phyloP scores from a whole-genome alignment of 2,113 vertebrate genomes.

The Litocranius walleri region DNA sequence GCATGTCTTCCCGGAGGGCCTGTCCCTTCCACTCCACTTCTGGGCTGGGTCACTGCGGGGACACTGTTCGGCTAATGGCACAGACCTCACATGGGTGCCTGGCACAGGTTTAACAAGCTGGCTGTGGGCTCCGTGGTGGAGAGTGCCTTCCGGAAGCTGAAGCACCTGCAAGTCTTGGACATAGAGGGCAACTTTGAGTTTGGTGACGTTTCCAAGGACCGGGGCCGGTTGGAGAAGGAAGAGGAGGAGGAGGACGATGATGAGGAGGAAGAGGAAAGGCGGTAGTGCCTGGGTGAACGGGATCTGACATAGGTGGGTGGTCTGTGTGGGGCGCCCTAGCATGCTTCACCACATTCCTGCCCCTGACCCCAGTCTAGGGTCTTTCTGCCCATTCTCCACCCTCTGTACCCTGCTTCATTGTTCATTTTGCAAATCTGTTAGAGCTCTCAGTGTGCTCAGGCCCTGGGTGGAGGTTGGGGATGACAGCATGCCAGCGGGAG shows the following conservation, averaged over 20 bases:
- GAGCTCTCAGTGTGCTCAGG: background rate
- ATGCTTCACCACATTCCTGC: background rate
- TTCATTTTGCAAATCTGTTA: background rate
- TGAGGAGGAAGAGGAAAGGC: slow-evolving; percentile 61
- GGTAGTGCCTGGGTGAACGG: slow-evolving; percentile 40
- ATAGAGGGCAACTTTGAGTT: slow-evolving; percentile 87
- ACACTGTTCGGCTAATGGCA: background rate
- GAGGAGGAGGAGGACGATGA: slow-evolving; percentile 77
- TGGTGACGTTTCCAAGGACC: slow-evolving; percentile 77
- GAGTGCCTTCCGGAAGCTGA: slow-evolving; percentile 88
- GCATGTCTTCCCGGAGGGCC: background rate
- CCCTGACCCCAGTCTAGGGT: background rate
- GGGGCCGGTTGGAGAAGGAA: slow-evolving; percentile 74
- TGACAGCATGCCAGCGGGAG: background rate
- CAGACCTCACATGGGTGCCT: background rate
- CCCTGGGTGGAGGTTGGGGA: background rate
- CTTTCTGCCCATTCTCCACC: background rate
- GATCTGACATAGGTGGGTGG: slow-evolving; percentile 34
- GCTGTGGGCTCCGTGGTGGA: slow-evolving; percentile 87
- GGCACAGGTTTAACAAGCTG: slow-evolving; percentile 91
- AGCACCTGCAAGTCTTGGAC: slow-evolving; percentile 92
- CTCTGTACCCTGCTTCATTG: background rate
- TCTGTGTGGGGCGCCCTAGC: background rate
- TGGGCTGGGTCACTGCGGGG: background rate
- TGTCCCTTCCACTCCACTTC: no score